phyloP scores from a whole-genome alignment of 2,113 vertebrate species.

The Hypomesus transpacificus region DNA sequence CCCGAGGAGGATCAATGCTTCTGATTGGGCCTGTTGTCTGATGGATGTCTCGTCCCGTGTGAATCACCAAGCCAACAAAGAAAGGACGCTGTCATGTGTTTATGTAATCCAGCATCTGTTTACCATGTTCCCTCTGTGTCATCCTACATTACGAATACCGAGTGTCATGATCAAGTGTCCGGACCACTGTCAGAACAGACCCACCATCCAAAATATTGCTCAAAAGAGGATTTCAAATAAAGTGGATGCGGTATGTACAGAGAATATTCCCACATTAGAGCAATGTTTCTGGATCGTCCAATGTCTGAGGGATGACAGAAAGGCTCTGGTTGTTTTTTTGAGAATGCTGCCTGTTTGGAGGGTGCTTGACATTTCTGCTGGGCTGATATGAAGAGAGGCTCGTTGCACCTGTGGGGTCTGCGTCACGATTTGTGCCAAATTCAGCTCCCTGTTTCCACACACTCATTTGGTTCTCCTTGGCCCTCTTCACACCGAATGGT shows the following conservation, averaged over 20 bases:
- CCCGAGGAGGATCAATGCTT: slow-evolving; percentile 49
- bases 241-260: not conserved
- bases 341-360: slow-evolving; percentile 26
- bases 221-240: not conserved
- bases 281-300: not conserved
- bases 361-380: slow-evolving; percentile 42
- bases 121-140: not conserved
- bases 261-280: not conserved
- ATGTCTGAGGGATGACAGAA: slow-evolving; percentile 15
- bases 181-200: no score
- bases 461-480: not conserved
- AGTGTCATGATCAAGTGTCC: no score
- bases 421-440: slow-evolving; percentile 4
- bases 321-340: slow-evolving; percentile 3
- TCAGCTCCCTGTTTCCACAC: slow-evolving; percentile 4
- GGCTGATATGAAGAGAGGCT: not conserved
- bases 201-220: not conserved
- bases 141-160: not conserved
- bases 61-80: slow-evolving; percentile 38
- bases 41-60: slow-evolving; percentile 48
- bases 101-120: not conserved
- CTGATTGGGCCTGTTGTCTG: slow-evolving; percentile 41
- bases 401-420: not conserved
- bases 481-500: not conserved
- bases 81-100: slow-evolving; percentile 6